Base-by-base conservation (phyloP, 2,888 invertebrate genomes). In the Tyria jacobaeae region DNA sequence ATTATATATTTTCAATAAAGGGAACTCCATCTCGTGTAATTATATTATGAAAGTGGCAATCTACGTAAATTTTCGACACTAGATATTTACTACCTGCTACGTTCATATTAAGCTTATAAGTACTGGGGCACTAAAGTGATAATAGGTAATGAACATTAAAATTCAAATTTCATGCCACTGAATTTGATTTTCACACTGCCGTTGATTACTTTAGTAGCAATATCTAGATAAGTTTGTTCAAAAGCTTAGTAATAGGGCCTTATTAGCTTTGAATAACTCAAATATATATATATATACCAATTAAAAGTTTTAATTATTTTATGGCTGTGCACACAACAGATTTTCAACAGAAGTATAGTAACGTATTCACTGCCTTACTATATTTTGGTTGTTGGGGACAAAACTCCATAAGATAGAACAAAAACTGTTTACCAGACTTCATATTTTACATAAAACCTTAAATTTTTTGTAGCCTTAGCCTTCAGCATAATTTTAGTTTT, bases 51-150 rank as follows among this genome's bases (percentile, higher is more conserved):
- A 44, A 12, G 44, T 21, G 12, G 44, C 21, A 21, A 44, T 44
- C 21, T 44, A 44, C 12, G 21, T 44, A 21, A 51, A 51, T 51
- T 51, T 34, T 35, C 34, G 21, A 51, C 51, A 44, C 39, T 54
- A 41, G 27, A 54, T 41, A 12, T 54, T 53, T 15, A 53, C 53
- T 10, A 53, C 39, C 35, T 53, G 15, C n/a, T n/a, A 37, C 37
- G 35, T 31, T 27, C 51, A 51, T 14, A 34, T 24, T 10, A 53
- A n/a, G 4, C n/a, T 53, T 41, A 17, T n/a, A n/a, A n/a, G n/a
- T 12, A 17, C 25, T 17, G 14, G 12, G 7, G 34, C 34, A 31
- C 2, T 51, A 14, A 35, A 51, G 14, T 12, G 44, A 21, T 34
- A 51, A 51, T 51, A 51, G 21, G 34, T 51, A 34, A 51, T 14